These are phyloP conservation scores for Campaea margaritaria DNA, from an alignment of 2,888 invertebrate genomes.

Conservation along the genomic window DNA sequence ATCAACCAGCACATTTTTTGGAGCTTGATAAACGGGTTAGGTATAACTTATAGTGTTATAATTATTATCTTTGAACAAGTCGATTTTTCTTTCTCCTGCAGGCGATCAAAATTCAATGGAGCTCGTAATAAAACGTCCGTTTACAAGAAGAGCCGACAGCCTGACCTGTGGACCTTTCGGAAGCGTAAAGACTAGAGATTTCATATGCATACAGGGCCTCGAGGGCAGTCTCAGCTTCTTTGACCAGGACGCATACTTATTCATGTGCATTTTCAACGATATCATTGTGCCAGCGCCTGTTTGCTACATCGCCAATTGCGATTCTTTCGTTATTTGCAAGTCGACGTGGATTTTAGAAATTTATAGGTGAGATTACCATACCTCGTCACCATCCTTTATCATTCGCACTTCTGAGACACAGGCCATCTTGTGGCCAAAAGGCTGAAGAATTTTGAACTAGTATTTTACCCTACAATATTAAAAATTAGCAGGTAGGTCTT, in stretches of 20 bases:
- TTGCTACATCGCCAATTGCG: slow-evolving; percentile 91
- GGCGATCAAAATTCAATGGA: slow-evolving; percentile 89
- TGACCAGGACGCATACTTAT: slow-evolving; percentile 96
- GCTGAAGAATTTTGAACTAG: no score
- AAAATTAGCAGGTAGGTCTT: neutral
- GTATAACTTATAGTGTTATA: no score
- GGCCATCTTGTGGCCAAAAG: no score
- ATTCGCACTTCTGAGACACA: no score
- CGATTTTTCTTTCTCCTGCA: slow-evolving; percentile 60
- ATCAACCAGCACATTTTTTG: no score
- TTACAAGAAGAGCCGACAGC: slow-evolving; percentile 91
- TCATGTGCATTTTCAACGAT: slow-evolving; percentile 92
- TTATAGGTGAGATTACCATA: slow-evolving; percentile 87
- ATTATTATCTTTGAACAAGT: no score
- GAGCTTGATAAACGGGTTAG: no score
- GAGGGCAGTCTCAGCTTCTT: slow-evolving; percentile 96
- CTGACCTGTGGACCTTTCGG: slow-evolving; percentile 95
- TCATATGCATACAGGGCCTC: slow-evolving; percentile 95
- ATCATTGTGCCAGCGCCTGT: slow-evolving; percentile 94
- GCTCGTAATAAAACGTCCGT: slow-evolving; percentile 91
- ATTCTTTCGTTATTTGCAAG: slow-evolving; percentile 93
- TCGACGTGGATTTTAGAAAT: slow-evolving; percentile 94
- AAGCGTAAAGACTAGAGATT: slow-evolving; percentile 92
- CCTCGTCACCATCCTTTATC: no score
- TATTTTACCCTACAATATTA: no score